Base-by-base conservation (phyloP, 37 sponge, comb jelly and placozoan genomes). In the Tethya wilhelma region DNA sequence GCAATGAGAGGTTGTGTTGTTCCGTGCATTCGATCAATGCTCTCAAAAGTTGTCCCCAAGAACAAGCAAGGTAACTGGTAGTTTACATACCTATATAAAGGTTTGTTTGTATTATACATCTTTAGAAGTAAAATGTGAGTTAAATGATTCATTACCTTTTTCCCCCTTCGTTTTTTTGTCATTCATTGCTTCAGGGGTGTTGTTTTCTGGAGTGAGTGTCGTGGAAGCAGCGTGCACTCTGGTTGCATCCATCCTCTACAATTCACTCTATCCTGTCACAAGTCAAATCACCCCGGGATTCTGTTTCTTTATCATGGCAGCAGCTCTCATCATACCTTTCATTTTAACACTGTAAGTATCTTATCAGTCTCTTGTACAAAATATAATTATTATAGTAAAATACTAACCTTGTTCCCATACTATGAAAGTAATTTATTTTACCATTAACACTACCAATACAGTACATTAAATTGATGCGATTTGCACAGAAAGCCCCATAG, bases 251-350 rank as follows among this genome's bases (percentile, higher is more conserved):
- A 69, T 86, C 17, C 23, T 94, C 38, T 94, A 90, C 82, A 94
- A 94, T 39, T 31, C 86, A 2, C 41, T 94, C 39, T 94, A 83
- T 73, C 91, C 94, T 28, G 55, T 71, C 58, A 83, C 85, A 0
- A 38, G 60, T 29, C 28, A 30, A 1, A 46, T 94, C 33, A 28
- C 49, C 12, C 94, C 90, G 8, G 94, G 94, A 14, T 22, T 90
- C 53, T 83, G 80, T 73, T 94, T 94, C 73, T 64, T 75, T 31
- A 38, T 94, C 63, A 94, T 94, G 91, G 77, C 91, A 40, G 80
- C 33, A 0, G n/a, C 75, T 22, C 80, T 90, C 5, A 4, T 78
- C 39, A 45, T 90, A 22, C 81, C 91, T 7, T 67, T 87, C n/a
- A 19, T 71, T 31, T 63, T 87, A 20, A 74, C 45, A 30, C 20